These are phyloP conservation scores for Scopus umbretta DNA, from an alignment of 2,113 vertebrate species.

Conservation along the genomic window DNA sequence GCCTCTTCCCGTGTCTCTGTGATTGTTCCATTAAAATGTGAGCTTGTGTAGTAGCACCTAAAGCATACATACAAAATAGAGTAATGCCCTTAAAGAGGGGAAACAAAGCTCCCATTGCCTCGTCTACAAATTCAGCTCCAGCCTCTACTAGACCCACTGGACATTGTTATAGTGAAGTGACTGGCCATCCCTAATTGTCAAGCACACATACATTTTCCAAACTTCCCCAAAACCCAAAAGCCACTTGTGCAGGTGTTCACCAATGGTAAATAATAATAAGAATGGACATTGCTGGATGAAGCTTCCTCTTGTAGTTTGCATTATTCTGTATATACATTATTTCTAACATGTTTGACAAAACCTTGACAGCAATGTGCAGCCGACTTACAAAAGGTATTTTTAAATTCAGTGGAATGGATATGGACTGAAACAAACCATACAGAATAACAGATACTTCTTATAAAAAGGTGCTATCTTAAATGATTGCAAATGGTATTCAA, in stretches of 20 bases:
- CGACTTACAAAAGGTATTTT: background rate
- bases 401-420: background rate
- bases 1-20: background rate
- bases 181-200: background rate
- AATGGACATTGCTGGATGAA: background rate
- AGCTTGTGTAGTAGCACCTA: background rate
- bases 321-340: background rate
- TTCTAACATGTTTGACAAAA: background rate
- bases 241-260: background rate
- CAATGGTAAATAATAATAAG: background rate
- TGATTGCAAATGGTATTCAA: background rate
- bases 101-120: background rate
- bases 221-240: background rate
- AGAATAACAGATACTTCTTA: background rate
- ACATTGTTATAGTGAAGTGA: background rate
- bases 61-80: background rate
- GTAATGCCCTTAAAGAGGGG: background rate
- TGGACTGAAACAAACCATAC: background rate
- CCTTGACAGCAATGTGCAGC: background rate
- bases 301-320: fast-evolving
- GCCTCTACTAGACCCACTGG: background rate
- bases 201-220: background rate
- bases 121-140: background rate
- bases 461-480: background rate
- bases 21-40: background rate